These are phyloP conservation scores for Harpalus rufipes DNA, from an alignment of 2,888 invertebrate species.

Conservation along the genomic window DNA sequence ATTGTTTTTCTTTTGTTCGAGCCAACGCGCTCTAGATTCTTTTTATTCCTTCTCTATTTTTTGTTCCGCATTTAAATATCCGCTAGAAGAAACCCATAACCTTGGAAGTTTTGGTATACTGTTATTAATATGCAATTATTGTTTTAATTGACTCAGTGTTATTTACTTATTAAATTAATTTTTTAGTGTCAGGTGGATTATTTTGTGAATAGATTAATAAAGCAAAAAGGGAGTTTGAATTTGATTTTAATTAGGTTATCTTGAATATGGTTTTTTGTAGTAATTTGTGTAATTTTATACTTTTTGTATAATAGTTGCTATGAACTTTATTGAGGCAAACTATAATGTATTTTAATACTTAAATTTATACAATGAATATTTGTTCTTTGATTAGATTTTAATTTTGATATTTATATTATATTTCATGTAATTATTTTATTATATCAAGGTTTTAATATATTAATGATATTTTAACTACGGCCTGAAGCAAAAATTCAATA, in stretches of 20 bases:
- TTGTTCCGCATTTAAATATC: slow-evolving; percentile 52
- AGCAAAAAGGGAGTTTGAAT: slow-evolving; percentile 39
- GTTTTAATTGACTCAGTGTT: slow-evolving; percentile 59
- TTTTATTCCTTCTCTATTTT: slow-evolving; percentile 49
- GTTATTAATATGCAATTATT: slow-evolving; percentile 66
- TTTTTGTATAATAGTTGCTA: slow-evolving; percentile 41
- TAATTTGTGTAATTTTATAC: slow-evolving; percentile 42
- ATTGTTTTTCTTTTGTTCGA: slow-evolving; percentile 61
- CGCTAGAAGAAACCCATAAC: slow-evolving; percentile 39
- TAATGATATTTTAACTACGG: slow-evolving; percentile 1
- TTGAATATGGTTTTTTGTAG: slow-evolving; percentile 27
- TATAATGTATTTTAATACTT: slow-evolving; percentile 2
- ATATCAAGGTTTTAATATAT: slow-evolving; percentile 27
- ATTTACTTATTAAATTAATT: slow-evolving; percentile 66
- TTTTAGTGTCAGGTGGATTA: slow-evolving; percentile 44
- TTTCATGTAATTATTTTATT: slow-evolving; percentile 13
- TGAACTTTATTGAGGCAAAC: slow-evolving; percentile 29
- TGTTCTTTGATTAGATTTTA: slow-evolving; percentile 46
- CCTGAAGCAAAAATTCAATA: background rate
- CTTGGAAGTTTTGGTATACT: slow-evolving; percentile 51
- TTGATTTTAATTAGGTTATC: slow-evolving; percentile 41
- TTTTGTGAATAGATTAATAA: slow-evolving; percentile 56
- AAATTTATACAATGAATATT: slow-evolving; percentile 29
- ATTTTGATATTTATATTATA: slow-evolving; percentile 17
- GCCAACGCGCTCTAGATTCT: slow-evolving; percentile 33